Conservation (phyloP, 2,888 invertebrate species). For the Xanthia togata region DNA sequence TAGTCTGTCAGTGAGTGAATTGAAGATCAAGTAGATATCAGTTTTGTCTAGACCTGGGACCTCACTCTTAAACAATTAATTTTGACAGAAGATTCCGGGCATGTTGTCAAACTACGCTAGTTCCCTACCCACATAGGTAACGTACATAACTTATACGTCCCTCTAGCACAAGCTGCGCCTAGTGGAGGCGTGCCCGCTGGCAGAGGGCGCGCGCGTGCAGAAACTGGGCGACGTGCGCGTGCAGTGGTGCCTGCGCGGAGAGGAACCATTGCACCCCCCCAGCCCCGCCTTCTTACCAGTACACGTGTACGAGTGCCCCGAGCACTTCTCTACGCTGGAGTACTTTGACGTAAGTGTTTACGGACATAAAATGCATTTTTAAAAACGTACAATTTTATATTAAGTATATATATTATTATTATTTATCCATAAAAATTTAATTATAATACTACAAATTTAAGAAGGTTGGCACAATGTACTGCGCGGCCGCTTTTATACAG, state of each 20-base stretch:
- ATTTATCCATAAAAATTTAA: no score
- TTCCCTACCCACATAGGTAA: background rate
- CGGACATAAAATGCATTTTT: no score
- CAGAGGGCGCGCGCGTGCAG: slow-evolving; percentile 73
- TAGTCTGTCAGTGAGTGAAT: background rate
- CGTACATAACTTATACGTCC: background rate
- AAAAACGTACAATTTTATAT: no score
- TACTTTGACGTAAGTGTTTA: slow-evolving; percentile 93
- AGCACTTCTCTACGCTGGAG: slow-evolving; percentile 95
- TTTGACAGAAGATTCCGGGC: slow-evolving; percentile 51
- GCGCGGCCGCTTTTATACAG: no score
- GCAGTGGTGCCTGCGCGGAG: slow-evolving; percentile 93
- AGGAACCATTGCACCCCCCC: slow-evolving; percentile 90
- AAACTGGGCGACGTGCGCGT: slow-evolving; percentile 47
- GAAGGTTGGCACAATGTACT: no score
- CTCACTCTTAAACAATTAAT: background rate
- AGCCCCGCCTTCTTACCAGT: slow-evolving; percentile 92
- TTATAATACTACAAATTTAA: no score
- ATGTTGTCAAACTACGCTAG: slow-evolving; percentile 7
- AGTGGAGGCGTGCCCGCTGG: slow-evolving; percentile 90
- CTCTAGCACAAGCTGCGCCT: slow-evolving; percentile 93
- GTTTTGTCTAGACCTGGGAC: background rate
- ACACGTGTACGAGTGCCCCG: slow-evolving; percentile 94
- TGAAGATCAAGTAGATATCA: background rate
- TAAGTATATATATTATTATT: no score